Conservation (phyloP, 1,140 invertebrate genomes). For the Bombus polaris region DNA sequence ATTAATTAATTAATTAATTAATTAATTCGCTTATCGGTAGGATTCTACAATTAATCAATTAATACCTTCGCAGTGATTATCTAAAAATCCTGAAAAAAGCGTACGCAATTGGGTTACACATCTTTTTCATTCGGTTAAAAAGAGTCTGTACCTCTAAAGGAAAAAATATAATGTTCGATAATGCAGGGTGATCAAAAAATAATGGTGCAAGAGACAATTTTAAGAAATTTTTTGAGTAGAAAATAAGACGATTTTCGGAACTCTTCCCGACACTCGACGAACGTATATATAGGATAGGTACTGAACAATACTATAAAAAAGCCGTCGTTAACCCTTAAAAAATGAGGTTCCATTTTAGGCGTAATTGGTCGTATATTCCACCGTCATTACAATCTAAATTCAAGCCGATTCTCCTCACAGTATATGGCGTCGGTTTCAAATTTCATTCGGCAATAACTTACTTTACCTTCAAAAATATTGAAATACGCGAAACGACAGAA, state of each 20-base stretch:
- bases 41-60: conserved; percentile 35
- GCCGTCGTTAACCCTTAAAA: background rate
- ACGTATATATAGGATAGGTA: background rate
- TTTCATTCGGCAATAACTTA: background rate
- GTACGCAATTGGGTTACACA: conserved; percentile 34
- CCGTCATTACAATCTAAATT: background rate
- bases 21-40: conserved; percentile 44
- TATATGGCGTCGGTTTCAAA: background rate
- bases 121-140: conserved; percentile 12
- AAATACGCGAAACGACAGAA: background rate
- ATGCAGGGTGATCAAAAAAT: conserved; percentile 52
- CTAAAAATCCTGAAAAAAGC: conserved; percentile 45
- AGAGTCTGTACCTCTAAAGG: background rate
- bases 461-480: background rate
- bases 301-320: background rate
- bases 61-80: conserved; percentile 45
- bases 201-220: conserved; percentile 48
- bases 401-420: background rate
- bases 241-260: conserved; percentile 33
- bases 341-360: background rate
- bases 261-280: background rate
- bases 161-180: background rate
- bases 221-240: conserved; percentile 21
- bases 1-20: conserved; percentile 27
- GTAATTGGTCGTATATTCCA: too few relatives aligned